Evolutionary conservation across 2,888 invertebrate species (phyloP).

Genomic region (Melieria omissa): DNA sequence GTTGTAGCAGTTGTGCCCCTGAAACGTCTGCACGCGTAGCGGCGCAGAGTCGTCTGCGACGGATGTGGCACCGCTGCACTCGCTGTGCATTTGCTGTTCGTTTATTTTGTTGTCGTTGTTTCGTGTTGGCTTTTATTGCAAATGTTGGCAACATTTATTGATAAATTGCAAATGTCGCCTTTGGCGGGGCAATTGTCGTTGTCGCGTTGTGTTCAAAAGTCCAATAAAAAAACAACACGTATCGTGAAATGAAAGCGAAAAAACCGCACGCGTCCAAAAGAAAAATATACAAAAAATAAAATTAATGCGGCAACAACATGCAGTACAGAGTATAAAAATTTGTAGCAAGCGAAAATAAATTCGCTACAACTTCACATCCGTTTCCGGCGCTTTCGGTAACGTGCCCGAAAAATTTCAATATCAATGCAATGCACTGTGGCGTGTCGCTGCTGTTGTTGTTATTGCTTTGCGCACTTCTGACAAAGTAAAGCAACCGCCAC

Average conservation of each 20-base stretch:
- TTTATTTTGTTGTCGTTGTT: too few species aligned
- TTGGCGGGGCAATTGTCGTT: conserved; percentile 18
- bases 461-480: not conserved
- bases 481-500: not conserved
- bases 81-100: too few species aligned
- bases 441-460: not conserved
- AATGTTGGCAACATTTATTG: conserved; percentile 22
- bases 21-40: not conserved
- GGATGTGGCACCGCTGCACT: not conserved
- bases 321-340: not conserved
- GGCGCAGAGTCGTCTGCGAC: not conserved
- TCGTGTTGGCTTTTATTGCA: conserved; percentile 14
- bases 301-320: not conserved
- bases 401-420: conserved; percentile 13
- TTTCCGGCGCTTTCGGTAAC: not conserved
- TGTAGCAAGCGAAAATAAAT: not conserved
- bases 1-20: too few species aligned
- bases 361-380: conserved; percentile 13
- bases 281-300: not conserved
- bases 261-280: not conserved
- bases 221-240: conserved; percentile 7
- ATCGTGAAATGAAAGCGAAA: not conserved
- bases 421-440: not conserved
- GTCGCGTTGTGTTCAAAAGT: not conserved
- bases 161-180: conserved; percentile 21